phyloP scores from a whole-genome alignment of 2,888 invertebrate genomes.

The Ferdinandea cuprea region DNA sequence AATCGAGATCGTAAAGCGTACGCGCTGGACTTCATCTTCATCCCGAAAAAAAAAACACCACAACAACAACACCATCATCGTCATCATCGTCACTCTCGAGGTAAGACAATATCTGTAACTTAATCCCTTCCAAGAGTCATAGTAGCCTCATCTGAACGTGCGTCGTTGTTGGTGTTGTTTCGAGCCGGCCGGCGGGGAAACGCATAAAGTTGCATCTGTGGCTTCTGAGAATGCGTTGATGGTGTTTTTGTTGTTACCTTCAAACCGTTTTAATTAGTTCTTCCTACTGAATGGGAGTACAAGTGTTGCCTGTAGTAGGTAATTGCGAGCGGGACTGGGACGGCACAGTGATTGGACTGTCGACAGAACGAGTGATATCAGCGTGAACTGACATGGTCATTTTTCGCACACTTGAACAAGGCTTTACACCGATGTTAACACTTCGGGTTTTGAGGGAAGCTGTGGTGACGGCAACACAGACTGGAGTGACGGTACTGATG shows the following conservation, averaged over 20 bases:
- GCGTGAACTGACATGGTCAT: conserved; percentile 53
- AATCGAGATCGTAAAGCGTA: conserved; percentile 45
- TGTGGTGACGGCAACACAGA: not conserved
- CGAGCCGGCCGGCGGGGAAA: not conserved
- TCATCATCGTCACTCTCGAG: conserved; percentile 22
- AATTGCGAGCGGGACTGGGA: conserved; percentile 7
- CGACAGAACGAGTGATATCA: conserved; percentile 19
- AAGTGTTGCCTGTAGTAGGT: conserved; percentile 11
- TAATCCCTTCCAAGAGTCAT: conserved; percentile 31
- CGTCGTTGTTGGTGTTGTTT: too few species aligned
- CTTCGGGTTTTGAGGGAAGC: conserved; percentile 23
- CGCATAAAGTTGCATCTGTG: not conserved
- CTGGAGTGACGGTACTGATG: conserved; percentile 23
- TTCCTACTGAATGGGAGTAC: conserved; percentile 41
- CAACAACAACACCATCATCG: too few species aligned
- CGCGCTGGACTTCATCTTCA: conserved; percentile 18
- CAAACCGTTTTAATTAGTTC: conserved; percentile 69
- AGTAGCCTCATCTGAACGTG: not conserved
- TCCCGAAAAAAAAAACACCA: too few species aligned
- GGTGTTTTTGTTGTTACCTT: conserved; percentile 39
- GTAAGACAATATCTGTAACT: conserved; percentile 34
- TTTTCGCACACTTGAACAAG: conserved; percentile 47
- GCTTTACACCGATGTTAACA: conserved; percentile 46
- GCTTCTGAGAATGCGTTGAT: conserved; percentile 31
- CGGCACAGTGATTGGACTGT: conserved; percentile 1